Conservation (phyloP, 2,113 vertebrate genomes). For the Elephas maximus region DNA sequence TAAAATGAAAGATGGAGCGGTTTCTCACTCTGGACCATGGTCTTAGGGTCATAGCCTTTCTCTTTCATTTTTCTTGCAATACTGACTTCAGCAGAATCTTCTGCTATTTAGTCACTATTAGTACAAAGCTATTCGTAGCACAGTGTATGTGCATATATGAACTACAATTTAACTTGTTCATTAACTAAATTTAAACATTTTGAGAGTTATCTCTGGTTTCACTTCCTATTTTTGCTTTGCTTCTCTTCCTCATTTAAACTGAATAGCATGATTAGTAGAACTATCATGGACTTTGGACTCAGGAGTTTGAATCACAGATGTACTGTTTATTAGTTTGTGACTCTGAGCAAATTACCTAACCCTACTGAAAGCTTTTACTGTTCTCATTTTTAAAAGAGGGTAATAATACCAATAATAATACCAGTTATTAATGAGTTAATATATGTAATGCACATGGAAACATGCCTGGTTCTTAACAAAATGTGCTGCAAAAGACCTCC, state of each 20-base stretch:
- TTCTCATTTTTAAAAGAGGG: conserved; percentile 33
- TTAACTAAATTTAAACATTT: conserved; percentile 69
- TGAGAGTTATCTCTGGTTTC: conserved; percentile 61
- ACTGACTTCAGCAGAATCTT: not conserved
- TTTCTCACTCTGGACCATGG: not conserved
- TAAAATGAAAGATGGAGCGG: conserved; percentile 12
- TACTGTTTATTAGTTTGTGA: conserved; percentile 48
- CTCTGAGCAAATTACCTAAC: conserved; percentile 40
- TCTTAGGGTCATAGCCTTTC: not conserved
- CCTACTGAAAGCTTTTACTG: conserved; percentile 25
- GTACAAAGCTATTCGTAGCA: conserved; percentile 15
- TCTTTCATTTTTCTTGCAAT: conserved; percentile 44
- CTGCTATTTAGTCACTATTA: not conserved
- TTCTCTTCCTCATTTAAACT: conserved; percentile 60
- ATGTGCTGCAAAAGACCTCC: too few species aligned
- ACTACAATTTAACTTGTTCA: not conserved
- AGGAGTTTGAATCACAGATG: conserved; percentile 64
- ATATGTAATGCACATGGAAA: not conserved
- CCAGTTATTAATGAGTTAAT: not conserved
- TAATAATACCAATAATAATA: not conserved
- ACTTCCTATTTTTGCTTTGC: conserved; percentile 70
- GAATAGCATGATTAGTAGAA: conserved; percentile 44
- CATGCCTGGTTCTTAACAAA: not conserved
- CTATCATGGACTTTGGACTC: conserved; percentile 46
- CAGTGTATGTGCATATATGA: not conserved